Evolutionary conservation across 92 coral and sea anemone species (phyloP), one percentile per base, ranked within the genome.

Genomic region (Epizoanthus scotinus): DNA sequence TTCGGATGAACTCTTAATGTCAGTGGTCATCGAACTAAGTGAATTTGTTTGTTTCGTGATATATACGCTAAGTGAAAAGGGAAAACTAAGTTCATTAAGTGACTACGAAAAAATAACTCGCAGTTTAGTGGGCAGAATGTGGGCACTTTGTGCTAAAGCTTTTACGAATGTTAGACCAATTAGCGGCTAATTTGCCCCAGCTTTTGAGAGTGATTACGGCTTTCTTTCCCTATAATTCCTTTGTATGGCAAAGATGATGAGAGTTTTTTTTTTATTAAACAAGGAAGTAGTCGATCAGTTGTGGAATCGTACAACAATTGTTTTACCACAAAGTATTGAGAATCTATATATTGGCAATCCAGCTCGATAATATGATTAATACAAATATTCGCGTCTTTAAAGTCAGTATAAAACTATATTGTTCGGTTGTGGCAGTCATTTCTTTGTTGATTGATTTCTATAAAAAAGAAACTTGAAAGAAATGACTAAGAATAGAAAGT

Each of bases 131-230:
- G 38, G 67, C 26, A 59, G 53, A 13, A 6, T 34, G 20, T 42
- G 62, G 18, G 24, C 52, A 15, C 18, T n/a, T 18, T 8, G 53
- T 71, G 31, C 40, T 75, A 49, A 29, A 67, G 52, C 70, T 31
- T 78, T 80, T 78, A 47, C 18, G 22, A 24, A 78, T 63, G 49
- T 58, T 67, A 8, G 21, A 47, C 66, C 88, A 87, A 84, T 84
- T 84, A 87, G 73, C 88, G 71, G 88, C 85, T 87, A 78, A 84
- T 87, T 87, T 87, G 84, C 67, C 68, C 36, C 40, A 34, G 40
- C 40, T 34, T 34, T 52, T 78, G 84, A 65, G 77, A 53, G 53
- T 54, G 55, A 61, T 42, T 42, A 59, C 42, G 18, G 61, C 82
- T 58, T 79, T 38, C 55, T 68, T 68, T 53, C 15, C 26, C 4